Percentiles rank a stretch among this genome's conserved stretches.
Conservation (phyloP, 2,113 vertebrate species). For the Rhegmatorhina hoffmannsi region DNA sequence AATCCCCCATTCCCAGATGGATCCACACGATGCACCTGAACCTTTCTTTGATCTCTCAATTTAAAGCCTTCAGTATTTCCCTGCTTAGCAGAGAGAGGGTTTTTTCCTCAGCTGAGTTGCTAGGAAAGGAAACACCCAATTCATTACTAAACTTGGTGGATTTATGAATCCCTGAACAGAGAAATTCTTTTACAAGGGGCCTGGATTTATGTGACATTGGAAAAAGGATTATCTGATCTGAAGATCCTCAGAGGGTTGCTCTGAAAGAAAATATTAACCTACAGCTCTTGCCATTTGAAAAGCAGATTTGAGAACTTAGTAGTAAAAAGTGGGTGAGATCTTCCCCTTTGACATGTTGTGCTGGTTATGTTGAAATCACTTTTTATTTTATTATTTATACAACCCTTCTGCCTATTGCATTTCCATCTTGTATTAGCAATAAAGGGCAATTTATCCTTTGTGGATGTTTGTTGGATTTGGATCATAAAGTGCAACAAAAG, state of each 20-base stretch:
- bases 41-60: conserved; percentile 37
- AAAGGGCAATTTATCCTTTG: neutral
- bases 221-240: conserved; percentile 67
- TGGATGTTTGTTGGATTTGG: neutral
- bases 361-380: neutral
- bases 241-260: conserved; percentile 39
- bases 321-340: conserved; percentile 12
- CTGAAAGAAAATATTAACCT: conserved; percentile 60
- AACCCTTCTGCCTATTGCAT: neutral
- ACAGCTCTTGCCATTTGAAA: conserved; percentile 55
- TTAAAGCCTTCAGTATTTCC: conserved; percentile 24
- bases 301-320: conserved; percentile 29
- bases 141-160: conserved; percentile 56
- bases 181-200: conserved; percentile 59
- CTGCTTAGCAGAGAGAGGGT: conserved; percentile 31
- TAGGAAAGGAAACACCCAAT: conserved; percentile 51
- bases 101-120: conserved; percentile 35
- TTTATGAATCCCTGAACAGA: conserved; percentile 65
- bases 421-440: neutral
- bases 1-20: neutral
- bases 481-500: neutral
- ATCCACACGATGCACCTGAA: conserved; percentile 21
- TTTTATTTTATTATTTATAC: neutral
- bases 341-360: neutral
- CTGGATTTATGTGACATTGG: conserved; percentile 61